These are phyloP conservation scores for Sabatieria punctata DNA, from an alignment of 2,888 invertebrate genomes.

Conservation along the genomic window DNA sequence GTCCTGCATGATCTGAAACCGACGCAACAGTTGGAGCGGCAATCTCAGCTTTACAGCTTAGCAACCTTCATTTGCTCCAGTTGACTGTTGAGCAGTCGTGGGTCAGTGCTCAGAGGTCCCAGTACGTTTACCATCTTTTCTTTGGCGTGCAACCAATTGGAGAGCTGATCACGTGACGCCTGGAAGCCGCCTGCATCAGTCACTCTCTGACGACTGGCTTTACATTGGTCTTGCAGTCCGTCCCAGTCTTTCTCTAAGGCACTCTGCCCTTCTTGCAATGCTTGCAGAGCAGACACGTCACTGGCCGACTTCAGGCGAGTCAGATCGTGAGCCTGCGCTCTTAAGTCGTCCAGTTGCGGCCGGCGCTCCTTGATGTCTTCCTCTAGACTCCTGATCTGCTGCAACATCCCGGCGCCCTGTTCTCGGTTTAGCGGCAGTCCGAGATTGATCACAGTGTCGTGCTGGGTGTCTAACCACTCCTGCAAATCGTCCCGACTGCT, in stretches of 20 bases:
- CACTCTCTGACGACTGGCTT: conserved; percentile 41
- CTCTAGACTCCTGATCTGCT: conserved; percentile 41
- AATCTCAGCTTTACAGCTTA: conserved; percentile 5
- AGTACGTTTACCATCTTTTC: conserved; percentile 86
- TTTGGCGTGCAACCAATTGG: conserved; percentile 73
- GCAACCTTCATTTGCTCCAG: conserved; percentile 61
- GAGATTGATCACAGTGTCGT: conserved; percentile 67
- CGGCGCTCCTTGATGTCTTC: neutral
- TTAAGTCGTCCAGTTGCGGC: neutral
- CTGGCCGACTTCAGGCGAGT: conserved; percentile 4
- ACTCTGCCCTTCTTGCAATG: conserved; percentile 81
- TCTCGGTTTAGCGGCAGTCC: conserved; percentile 54
- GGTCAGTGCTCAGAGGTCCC: conserved; percentile 87
- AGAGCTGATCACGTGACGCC: conserved; percentile 63
- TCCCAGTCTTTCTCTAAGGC: conserved; percentile 46
- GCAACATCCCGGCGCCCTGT: conserved; percentile 71
- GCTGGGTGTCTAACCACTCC: conserved; percentile 66
- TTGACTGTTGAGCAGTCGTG: conserved; percentile 83
- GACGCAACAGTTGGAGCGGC: conserved; percentile 37
- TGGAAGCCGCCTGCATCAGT: conserved; percentile 79
- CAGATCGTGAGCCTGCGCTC: conserved; percentile 3
- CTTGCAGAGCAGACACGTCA: conserved; percentile 44
- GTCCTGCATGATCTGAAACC: conserved; percentile 61
- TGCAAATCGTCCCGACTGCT: conserved; percentile 62
- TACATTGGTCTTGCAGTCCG: conserved; percentile 62